Evolutionary conservation across 2,113 vertebrate genomes (phyloP), one percentile per base, ranked within the genome.

Genomic region (Tragulus kanchil): DNA sequence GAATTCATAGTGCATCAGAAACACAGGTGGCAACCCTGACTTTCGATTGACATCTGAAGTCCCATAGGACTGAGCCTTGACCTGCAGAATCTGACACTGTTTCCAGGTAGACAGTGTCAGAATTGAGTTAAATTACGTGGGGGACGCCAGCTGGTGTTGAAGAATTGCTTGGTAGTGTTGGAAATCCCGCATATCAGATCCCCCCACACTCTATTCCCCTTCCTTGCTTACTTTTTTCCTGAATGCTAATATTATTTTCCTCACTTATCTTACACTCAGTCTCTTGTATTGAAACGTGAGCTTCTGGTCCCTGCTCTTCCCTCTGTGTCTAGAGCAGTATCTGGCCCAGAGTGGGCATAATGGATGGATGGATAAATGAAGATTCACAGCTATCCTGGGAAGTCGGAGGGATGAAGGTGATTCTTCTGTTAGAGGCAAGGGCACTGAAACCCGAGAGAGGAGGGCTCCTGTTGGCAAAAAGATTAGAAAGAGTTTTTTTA

Each of bases 181-280:
- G 23, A 26, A 71, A 69, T n/a, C 82, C 31, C 31, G 21, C 10
- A 52, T 42, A 23, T 17, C 8, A 1, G 36, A 48, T 48, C 61
- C 26, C 23, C 1, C 31, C 16, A 10, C 0, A 4, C 17, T 93
- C 90, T 56, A 17, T 73, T 85, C 19, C 26, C 45, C n/a, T 73
- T 81, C 14, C 12, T 31, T 89, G 17, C 23, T 50, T 84, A 25
- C 8, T 52, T 56, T 56, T 65, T 84, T 21, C 0, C 16, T 36
- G 86, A 77, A 85, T 11, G n/a, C 28, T 69, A 42, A 59, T 28
- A 58, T 54, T 91, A 26, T 93, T 88, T 89, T 78, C n/a, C 21
- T 92, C n/a, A 62, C 75, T 92, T 84, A 56, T 82, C 88, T 85
- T 94, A 71, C 78, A 86, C 12, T 77, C 31, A 23, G 59, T 78